A percentile compares a stretch with the other conserved stretches of the same genome.
phyloP scores from a whole-genome alignment of 2,797 vertebrate species.

The Anniella stebbinsi region DNA sequence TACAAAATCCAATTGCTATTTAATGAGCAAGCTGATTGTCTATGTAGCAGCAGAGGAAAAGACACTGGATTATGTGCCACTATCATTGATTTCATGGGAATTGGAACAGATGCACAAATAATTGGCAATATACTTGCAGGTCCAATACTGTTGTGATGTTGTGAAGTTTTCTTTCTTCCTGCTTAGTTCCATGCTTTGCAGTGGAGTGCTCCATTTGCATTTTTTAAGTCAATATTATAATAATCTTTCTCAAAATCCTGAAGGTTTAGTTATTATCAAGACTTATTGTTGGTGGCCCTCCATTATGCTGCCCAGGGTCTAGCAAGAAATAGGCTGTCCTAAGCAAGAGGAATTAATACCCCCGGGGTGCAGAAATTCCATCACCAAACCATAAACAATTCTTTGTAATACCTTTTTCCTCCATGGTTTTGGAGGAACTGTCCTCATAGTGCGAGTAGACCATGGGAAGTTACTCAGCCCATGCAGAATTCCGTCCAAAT shows the following conservation, averaged over 20 bases:
- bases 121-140: conserved; percentile 18
- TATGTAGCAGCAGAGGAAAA: conserved; percentile 33
- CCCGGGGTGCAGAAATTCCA: neutral
- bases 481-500: neutral
- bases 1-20: conserved; percentile 51
- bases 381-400: neutral
- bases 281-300: neutral
- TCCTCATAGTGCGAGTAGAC: neutral
- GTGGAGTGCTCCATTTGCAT: neutral
- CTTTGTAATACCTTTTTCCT: neutral
- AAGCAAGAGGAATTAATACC: neutral
- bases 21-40: conserved; percentile 41
- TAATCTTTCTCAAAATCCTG: neutral
- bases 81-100: conserved; percentile 20
- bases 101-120: conserved; percentile 32
- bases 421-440: neutral
- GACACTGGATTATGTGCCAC: conserved; percentile 7
- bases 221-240: neutral
- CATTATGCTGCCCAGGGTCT: neutral
- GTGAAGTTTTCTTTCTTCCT: conserved; percentile 13
- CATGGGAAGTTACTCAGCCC: neutral
- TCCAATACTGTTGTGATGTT: neutral
- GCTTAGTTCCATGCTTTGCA: neutral
- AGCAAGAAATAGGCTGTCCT: neutral
- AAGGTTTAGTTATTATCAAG: neutral